Conservation (phyloP, 1,140 invertebrate genomes). For the Eubasilissa regina region DNA sequence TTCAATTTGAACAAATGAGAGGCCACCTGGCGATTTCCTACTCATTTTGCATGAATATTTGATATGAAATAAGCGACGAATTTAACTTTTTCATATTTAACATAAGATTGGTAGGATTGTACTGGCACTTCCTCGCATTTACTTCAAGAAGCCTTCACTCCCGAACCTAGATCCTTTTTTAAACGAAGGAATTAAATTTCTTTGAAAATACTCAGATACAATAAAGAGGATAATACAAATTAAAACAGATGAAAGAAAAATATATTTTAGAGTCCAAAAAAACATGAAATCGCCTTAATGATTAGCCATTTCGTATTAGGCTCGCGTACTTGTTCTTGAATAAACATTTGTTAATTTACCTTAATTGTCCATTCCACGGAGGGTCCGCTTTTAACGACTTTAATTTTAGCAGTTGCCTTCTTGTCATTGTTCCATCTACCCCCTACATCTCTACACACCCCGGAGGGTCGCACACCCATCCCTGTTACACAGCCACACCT, state of each 20-base stretch:
- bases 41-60: too few relatives aligned
- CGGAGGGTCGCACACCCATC: not conserved
- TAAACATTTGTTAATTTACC: slow-evolving; percentile 60
- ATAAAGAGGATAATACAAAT: slow-evolving; percentile 31
- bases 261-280: slow-evolving; percentile 24
- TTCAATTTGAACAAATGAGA: too few relatives aligned
- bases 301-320: slow-evolving; percentile 49
- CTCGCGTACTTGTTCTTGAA: slow-evolving; percentile 53
- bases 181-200: too few relatives aligned
- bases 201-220: not conserved
- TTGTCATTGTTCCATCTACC: slow-evolving; percentile 53
- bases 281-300: slow-evolving; percentile 25
- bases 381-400: slow-evolving; percentile 56
- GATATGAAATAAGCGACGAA: too few relatives aligned
- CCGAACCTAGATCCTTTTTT: too few relatives aligned
- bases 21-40: too few relatives aligned
- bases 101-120: too few relatives aligned
- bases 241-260: slow-evolving; percentile 9
- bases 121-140: too few relatives aligned
- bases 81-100: too few relatives aligned
- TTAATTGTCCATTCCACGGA: slow-evolving; percentile 56
- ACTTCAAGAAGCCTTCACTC: too few relatives aligned
- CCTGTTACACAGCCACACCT: not conserved
- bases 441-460: not conserved
- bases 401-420: slow-evolving; percentile 58